Evolutionary conservation across 1,140 invertebrate species (phyloP), one percentile per base, ranked within the genome.

Genomic region (Bombus cullumanus): DNA sequence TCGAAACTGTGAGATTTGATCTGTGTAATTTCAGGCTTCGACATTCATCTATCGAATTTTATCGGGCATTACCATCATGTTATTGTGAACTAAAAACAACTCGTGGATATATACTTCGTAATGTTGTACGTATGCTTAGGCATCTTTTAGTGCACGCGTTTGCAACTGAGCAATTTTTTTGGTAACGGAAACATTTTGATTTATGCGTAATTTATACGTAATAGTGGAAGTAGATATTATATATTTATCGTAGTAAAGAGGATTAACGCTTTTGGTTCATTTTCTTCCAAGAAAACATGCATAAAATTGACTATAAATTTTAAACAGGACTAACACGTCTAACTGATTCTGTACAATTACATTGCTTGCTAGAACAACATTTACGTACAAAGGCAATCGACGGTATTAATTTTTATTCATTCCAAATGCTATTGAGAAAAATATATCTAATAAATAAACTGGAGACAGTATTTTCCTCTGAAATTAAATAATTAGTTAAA

Each of bases 21-120:
- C 22, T 25, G 31, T 28, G 34, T 43, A 39, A 77, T 77, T 41
- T 62, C 76, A 85, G 57, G 75, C 68, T 85, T 72, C 68, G 53
- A 43, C 73, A 76, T 83, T 83, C 72, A 83, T 47, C 62, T 83
- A 76, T 83, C 72, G 72, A 83, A 83, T 76, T 72, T 83, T 75
- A 75, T 83, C 81, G 59, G 59, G 72, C 81, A 83, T 83, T 83
- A 76, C 59, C 81, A 76, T 34, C 81, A 15, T 75, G 41, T 83
- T 83, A 53, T 74, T 66, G 62, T 64, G 57, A 39, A 76, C 10
- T 53, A 47, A 73, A 71, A 57, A 59, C 5, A 22, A 72, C 31
- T 34, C 43, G 10, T 83, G 43, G 68, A 53, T 76, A 41, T 83
- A 53, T 47, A 73, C 66, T 81, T 81, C 18, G 47, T 22, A 53